Evolutionary conservation across 2,113 vertebrate species (phyloP).

Genomic region (Apus apus): DNA sequence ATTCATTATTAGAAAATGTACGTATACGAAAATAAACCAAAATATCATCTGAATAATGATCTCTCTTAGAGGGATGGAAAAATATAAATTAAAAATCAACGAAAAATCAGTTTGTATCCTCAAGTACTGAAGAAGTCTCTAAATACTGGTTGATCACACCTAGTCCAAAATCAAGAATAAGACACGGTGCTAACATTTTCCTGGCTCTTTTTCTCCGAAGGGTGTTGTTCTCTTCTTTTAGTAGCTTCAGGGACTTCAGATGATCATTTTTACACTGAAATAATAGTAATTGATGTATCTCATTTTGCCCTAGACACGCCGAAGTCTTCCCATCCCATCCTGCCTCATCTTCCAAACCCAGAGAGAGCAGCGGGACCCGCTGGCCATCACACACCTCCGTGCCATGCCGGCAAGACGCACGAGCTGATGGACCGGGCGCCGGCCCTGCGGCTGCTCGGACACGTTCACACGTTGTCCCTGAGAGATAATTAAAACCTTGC

Average conservation of each 20-base stretch:
- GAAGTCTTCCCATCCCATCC: background rate
- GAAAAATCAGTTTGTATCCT: background rate
- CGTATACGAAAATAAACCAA: background rate
- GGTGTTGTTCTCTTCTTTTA: conserved; percentile 20
- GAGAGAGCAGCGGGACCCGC: background rate
- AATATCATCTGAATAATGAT: background rate
- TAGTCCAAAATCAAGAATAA: conserved; percentile 2
- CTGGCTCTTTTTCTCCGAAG: background rate
- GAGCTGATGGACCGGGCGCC: background rate
- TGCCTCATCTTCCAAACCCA: background rate
- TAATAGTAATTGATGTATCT: background rate
- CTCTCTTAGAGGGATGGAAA: background rate
- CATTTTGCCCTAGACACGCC: conserved; percentile 14
- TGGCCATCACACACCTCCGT: background rate
- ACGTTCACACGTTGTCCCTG: background rate
- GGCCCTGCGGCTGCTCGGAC: background rate
- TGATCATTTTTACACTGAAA: background rate
- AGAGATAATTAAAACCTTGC: background rate
- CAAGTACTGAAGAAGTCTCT: background rate
- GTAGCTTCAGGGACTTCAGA: background rate
- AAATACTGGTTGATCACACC: background rate
- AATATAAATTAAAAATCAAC: background rate
- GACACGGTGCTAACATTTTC: background rate
- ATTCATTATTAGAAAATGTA: conserved; percentile 37
- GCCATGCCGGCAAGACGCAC: background rate